Conservation (phyloP, 2,113 vertebrate genomes). For the Pedionomus torquatus region DNA sequence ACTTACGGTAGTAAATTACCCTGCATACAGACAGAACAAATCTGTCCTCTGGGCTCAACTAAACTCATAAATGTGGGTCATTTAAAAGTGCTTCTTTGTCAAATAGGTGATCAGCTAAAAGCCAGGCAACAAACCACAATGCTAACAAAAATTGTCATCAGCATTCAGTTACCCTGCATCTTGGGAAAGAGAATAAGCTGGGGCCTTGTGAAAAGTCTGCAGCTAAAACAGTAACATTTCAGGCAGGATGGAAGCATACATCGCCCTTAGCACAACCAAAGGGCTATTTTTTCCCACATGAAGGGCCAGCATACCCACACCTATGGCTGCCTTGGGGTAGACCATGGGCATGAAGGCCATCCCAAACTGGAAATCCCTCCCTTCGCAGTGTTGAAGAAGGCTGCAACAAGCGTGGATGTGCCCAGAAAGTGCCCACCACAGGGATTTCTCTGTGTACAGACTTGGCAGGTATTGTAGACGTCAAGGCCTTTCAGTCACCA, state of each 20-base stretch:
- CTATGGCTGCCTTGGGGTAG: background rate
- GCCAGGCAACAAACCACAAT: background rate
- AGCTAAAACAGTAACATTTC: background rate
- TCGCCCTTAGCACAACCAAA: accelerated
- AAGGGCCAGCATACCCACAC: background rate
- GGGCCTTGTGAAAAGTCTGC: background rate
- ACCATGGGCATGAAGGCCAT: background rate
- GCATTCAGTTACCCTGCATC: background rate
- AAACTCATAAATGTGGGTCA: background rate
- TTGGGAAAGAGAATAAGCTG: background rate
- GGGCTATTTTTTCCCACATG: background rate
- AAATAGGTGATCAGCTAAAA: background rate
- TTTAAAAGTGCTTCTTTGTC: background rate
- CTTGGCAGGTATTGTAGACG: accelerated
- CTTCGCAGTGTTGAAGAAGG: background rate
- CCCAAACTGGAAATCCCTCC: background rate
- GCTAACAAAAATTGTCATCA: background rate
- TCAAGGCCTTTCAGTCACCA: background rate
- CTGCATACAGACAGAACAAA: background rate
- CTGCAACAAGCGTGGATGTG: accelerated
- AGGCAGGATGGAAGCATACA: accelerated
- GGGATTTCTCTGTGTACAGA: accelerated
- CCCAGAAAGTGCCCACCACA: accelerated
- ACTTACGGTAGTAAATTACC: background rate
- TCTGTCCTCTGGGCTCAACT: background rate